Percentiles rank a stretch among this genome's conserved stretches.
These are phyloP conservation scores for Colius striatus DNA, from an alignment of 2,113 vertebrate species.

Conservation along the genomic window DNA sequence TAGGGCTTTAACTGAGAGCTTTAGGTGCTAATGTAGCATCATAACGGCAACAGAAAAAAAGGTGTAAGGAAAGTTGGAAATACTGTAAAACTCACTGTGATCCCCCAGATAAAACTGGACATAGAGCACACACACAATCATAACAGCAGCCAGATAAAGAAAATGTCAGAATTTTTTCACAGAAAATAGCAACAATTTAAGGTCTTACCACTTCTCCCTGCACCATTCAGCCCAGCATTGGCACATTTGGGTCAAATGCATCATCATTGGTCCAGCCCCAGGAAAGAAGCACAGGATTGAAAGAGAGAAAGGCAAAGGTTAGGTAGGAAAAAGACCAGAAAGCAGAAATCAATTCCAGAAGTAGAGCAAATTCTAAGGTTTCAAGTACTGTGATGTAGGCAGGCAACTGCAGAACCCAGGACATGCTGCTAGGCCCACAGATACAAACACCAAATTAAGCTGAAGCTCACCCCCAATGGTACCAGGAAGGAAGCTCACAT, in stretches of 20 bases:
- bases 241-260: conserved; percentile 17
- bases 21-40: background rate
- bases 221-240: conserved; percentile 38
- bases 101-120: background rate
- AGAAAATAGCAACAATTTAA: background rate
- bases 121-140: background rate
- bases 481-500: background rate
- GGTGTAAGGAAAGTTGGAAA: background rate
- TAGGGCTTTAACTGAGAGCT: background rate
- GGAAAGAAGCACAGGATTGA: conserved; percentile 17
- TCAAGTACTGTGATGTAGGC: background rate
- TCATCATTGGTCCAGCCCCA: conserved; percentile 41
- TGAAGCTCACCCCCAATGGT: background rate
- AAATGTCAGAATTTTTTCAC: background rate
- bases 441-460: background rate
- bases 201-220: conserved; percentile 85
- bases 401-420: background rate
- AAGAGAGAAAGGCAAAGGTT: conserved; percentile 31
- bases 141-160: background rate
- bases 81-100: background rate
- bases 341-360: conserved; percentile 48
- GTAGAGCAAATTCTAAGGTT: background rate
- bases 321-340: conserved; percentile 17
- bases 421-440: background rate
- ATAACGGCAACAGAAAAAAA: background rate